Conservation (phyloP, 2,797 vertebrate genomes). For the Thalassophryne amazonica region DNA sequence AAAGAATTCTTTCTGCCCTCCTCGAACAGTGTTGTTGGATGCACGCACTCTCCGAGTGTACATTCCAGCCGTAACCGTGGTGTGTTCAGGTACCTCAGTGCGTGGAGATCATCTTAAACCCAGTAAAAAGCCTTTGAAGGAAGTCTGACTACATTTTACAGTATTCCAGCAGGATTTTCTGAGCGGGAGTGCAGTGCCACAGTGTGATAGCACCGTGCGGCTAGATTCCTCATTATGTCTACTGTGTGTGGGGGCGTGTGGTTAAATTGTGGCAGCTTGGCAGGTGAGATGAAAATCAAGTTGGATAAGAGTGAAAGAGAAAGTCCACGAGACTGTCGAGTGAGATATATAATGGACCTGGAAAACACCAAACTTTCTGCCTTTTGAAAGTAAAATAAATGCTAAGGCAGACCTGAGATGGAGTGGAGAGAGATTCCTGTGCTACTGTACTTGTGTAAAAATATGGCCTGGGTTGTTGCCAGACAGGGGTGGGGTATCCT, state of each 20-base stretch:
- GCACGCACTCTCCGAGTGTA: too few species aligned
- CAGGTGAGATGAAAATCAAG: conserved; percentile 47
- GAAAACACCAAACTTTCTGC: conserved; percentile 34
- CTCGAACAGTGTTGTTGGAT: too few species aligned
- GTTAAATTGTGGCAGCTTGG: conserved; percentile 23
- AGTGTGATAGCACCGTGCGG: conserved; percentile 3
- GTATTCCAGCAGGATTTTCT: too few species aligned
- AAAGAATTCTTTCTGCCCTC: too few species aligned
- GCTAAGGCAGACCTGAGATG: conserved; percentile 15
- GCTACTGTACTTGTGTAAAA: conserved; percentile 42
- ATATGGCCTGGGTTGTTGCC: conserved; percentile 47
- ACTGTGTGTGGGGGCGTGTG: conserved; percentile 16
- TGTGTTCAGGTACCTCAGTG: too few species aligned
- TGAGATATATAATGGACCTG: conserved; percentile 10
- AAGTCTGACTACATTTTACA: too few species aligned
- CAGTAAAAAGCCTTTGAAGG: too few species aligned
- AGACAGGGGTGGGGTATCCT: conserved; percentile 73
- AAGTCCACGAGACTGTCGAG: conserved; percentile 11
- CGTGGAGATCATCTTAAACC: too few species aligned
- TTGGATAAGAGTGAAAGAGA: conserved; percentile 53
- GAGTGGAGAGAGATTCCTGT: conserved; percentile 5
- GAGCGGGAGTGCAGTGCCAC: too few species aligned
- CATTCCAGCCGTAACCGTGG: too few species aligned
- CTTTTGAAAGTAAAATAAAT: conserved; percentile 1
- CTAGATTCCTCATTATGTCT: conserved; percentile 44